Conservation (phyloP, 1,140 invertebrate genomes). For the Bombus fervidus region DNA sequence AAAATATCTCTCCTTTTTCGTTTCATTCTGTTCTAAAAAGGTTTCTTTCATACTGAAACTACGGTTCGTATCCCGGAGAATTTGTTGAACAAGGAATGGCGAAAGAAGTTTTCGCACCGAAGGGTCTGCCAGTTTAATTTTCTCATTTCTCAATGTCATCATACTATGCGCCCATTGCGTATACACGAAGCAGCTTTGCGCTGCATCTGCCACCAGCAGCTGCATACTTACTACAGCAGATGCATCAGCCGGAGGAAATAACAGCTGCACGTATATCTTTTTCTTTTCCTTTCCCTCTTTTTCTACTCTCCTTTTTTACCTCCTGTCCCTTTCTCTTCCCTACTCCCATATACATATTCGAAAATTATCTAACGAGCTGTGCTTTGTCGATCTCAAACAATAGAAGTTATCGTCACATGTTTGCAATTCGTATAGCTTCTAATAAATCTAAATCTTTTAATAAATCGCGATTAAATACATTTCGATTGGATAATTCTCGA, state of each 20-base stretch:
- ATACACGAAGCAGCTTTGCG: background rate
- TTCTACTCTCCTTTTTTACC: background rate
- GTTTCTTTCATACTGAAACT: background rate
- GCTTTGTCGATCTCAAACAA: background rate
- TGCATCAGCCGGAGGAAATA: slow-evolving; percentile 61
- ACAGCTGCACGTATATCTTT: slow-evolving; percentile 54
- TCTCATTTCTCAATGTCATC: background rate
- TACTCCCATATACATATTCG: background rate
- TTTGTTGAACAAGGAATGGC: background rate
- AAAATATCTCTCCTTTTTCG: background rate
- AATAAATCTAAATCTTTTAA: background rate
- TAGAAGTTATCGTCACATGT: background rate
- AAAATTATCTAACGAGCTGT: background rate
- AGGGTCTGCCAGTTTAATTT: background rate
- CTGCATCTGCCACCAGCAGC: slow-evolving; percentile 63
- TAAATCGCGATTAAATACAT: background rate
- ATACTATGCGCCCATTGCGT: too few species aligned
- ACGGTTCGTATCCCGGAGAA: background rate
- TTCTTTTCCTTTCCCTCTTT: background rate
- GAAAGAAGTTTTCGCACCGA: background rate
- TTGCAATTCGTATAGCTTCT: too few species aligned
- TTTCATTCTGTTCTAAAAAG: background rate
- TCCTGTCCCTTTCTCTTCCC: background rate
- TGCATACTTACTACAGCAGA: slow-evolving; percentile 72
- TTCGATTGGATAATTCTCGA: background rate